Base-by-base conservation (phyloP, 2,888 invertebrate species). In the Toxonevra muliebris region DNA sequence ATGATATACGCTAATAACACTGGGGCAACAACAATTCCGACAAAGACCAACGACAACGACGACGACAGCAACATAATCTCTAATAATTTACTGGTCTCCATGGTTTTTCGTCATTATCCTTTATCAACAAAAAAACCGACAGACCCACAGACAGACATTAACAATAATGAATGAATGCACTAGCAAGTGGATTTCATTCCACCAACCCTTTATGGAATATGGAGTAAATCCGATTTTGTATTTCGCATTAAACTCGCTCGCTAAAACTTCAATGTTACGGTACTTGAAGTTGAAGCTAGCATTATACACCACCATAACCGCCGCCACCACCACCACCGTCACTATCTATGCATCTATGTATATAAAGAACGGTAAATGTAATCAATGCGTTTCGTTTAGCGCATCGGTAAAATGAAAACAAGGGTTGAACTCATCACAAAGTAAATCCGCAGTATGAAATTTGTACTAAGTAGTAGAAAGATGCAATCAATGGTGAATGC, bases 51-150 rank as follows among this genome's bases (percentile, higher is more conserved):
- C 67, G 58, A 30, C 65, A 65, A 75, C 7, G 7, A 2, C 7
- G 30, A 30, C 30, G 30, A 30, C 74, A 75, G 74, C 74, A 76
- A 73, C 69, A 70, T 78, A 80, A 82, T 77, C 79, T 67, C 68
- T 67, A 73, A 76, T 75, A 78, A 78, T 79, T 76, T 75, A 79
- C 81, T 76, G 80, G 81, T 81, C 74, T 69, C 76, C 76, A 77
- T 74, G 79, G 80, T 70, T 30, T 74, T 74, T 70, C n/a, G 68
- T 66, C 65, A 61, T 71, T 72, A 70, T 69, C 60, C 57, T 54
- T 65, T 54, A 61, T 17, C 48, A 61, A 20, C 55, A 55, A 10
- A 42, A 55, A 20, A 42, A 15, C 30, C 54, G 30, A 30, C 13
- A 48, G n/a, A n/a, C n/a, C n/a, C n/a, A n/a, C n/a, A n/a, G n/a